A percentile compares a stretch with the other conserved stretches of the same genome.
Evolutionary conservation across 2,797 vertebrate genomes (phyloP).

Genomic region (Typhlichthys eigenmanni): DNA sequence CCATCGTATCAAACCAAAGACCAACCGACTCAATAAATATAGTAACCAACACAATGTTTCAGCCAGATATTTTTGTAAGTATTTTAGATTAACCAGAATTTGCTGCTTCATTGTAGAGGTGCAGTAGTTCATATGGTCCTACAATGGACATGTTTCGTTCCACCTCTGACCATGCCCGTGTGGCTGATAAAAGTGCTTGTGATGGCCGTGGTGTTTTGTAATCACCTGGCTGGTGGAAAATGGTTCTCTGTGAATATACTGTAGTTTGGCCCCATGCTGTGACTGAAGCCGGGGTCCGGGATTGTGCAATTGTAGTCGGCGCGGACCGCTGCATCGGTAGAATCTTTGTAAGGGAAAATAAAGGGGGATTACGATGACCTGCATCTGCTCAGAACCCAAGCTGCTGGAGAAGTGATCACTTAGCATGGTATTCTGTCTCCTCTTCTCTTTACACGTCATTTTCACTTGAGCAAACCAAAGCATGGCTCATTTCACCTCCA

Average conservation of each 20-base stretch:
- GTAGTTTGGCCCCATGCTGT: too few relatives aligned
- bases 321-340: constrained; percentile 7
- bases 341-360: constrained; percentile 46
- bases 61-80: too few relatives aligned
- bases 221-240: constrained; percentile 12
- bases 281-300: neutral
- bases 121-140: too few relatives aligned
- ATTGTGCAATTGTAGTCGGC: neutral
- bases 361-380: constrained; percentile 38
- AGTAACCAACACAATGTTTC: too few relatives aligned
- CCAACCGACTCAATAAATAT: too few relatives aligned
- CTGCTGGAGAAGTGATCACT: constrained; percentile 10
- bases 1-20: too few relatives aligned
- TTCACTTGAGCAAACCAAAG: constrained; percentile 29
- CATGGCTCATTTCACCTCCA: constrained; percentile 22
- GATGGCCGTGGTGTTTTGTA: constrained; percentile 16
- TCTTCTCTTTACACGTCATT: constrained; percentile 3
- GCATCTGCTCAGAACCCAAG: constrained; percentile 26
- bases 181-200: neutral
- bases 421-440: constrained; percentile 14
- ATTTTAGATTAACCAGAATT: too few relatives aligned
- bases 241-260: too few relatives aligned
- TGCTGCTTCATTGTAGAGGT: too few relatives aligned
- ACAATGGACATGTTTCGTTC: too few relatives aligned
- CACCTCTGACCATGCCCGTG: neutral